A percentile compares a stretch with the other conserved stretches of the same genome.
These are phyloP conservation scores for Trissonchulus latispiculum DNA, from an alignment of 2,888 invertebrate species.

Conservation along the genomic window DNA sequence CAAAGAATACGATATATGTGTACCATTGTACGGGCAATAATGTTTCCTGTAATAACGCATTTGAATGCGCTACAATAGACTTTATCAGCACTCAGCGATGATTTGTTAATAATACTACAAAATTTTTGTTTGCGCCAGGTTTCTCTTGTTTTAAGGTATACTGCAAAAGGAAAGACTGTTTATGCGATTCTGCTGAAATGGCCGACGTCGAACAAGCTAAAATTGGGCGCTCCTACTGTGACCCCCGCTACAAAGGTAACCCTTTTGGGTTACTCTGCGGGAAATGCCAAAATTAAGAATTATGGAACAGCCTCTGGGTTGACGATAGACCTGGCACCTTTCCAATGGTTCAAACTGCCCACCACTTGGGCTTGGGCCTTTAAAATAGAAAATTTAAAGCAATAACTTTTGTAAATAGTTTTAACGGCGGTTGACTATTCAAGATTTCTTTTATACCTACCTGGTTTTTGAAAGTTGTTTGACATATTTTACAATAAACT, in stretches of 20 bases:
- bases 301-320: slow-evolving; percentile 31
- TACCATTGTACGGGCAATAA: no score
- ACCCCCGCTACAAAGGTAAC: slow-evolving; percentile 35
- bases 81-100: no score
- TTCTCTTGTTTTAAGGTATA: background rate
- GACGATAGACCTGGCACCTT: slow-evolving; percentile 35
- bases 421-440: no score
- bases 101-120: no score
- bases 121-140: no score
- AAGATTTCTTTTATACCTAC: no score
- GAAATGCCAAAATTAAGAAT: background rate
- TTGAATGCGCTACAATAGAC: no score
- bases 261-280: slow-evolving; percentile 30
- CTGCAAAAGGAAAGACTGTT: slow-evolving; percentile 29
- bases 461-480: no score
- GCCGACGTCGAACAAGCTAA: slow-evolving; percentile 37
- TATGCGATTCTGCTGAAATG: slow-evolving; percentile 46
- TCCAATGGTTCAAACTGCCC: slow-evolving; percentile 36
- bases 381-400: slow-evolving; percentile 30
- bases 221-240: slow-evolving; percentile 35
- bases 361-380: slow-evolving; percentile 42
- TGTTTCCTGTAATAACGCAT: no score
- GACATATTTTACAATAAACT: no score
- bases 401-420: background rate
- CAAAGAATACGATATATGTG: no score